phyloP scores from a whole-genome alignment of 2,797 vertebrate species.

The Menidia menidia region DNA sequence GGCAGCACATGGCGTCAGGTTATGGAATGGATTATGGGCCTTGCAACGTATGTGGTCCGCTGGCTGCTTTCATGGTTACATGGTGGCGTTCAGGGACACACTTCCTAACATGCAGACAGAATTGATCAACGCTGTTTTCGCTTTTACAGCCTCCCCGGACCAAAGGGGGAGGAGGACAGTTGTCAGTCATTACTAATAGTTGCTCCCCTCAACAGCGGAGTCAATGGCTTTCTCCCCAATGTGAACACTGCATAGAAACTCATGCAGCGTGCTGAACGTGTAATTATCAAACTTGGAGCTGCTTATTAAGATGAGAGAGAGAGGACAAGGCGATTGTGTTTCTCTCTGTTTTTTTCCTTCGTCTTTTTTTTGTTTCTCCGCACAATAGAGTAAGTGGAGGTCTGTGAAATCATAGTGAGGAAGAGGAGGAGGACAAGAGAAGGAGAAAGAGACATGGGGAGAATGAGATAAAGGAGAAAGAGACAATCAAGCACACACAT shows the following conservation, averaged over 20 bases:
- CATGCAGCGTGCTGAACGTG: slow-evolving; percentile 78
- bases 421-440: slow-evolving; percentile 72
- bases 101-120: slow-evolving; percentile 68
- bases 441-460: slow-evolving; percentile 62
- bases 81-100: slow-evolving; percentile 77
- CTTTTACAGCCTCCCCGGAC: slow-evolving; percentile 69
- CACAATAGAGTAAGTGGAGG: slow-evolving; percentile 79
- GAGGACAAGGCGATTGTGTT: slow-evolving; percentile 79
- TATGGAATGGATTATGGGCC: slow-evolving; percentile 83
- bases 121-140: slow-evolving; percentile 77
- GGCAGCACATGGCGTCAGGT: slow-evolving; percentile 83
- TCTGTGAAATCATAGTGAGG: slow-evolving; percentile 71
- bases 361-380: slow-evolving; percentile 67
- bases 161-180: slow-evolving; percentile 68
- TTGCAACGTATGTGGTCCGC: slow-evolving; percentile 83
- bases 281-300: slow-evolving; percentile 84
- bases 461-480: slow-evolving; percentile 67
- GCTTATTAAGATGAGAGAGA: slow-evolving; percentile 81
- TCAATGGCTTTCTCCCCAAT: slow-evolving; percentile 78
- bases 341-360: slow-evolving; percentile 58
- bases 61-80: slow-evolving; percentile 55
- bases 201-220: slow-evolving; percentile 73
- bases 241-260: slow-evolving; percentile 75
- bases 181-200: slow-evolving; percentile 78
- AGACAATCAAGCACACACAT: slow-evolving; percentile 56